Evolutionary conservation across 2,888 invertebrate genomes (phyloP), one percentile per base, ranked within the genome.

Genomic region (Hirtodrosophila confusa): DNA sequence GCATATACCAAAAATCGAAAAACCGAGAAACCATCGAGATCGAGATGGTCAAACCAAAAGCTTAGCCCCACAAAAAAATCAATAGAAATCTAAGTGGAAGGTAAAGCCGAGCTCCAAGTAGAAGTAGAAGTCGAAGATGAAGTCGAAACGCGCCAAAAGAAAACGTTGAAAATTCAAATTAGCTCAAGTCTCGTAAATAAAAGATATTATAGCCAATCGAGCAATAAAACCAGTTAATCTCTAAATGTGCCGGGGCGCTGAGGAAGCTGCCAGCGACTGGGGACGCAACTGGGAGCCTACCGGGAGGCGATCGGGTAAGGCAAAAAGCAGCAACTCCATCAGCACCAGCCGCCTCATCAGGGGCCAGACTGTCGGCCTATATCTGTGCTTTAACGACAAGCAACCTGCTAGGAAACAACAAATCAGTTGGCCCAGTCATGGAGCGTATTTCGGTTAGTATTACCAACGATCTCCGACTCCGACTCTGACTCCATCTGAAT

Each of bases 141-240:
- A 33, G 56, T 49, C 39, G 65, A 66, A 75, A 67, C 69, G 74
- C 78, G 71, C 66, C 75, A 67, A 88, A 88, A 88, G 86, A 86
- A 88, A 88, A 89, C 88, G 89, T 86, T 86, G 78, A 80, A 90
- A 89, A 90, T 90, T 89, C 83, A 89, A 89, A 89, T 89, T 89
- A 89, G 90, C 88, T 78, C 78, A 75, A 84, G 78, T 78, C 87
- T 90, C 89, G 89, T 89, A 90, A 90, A 89, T 89, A 88, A 89
- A 85, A 88, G 83, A 88, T 90, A 90, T 90, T 88, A 88, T 83
- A 73, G 89, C 78, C 89, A 87, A 88, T 88, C 84, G 76, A 72
- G 79, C 75, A 84, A 84, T 88, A 89, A 87, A 87, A 87, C 83
- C 87, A 79, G 78, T 88, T 88, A 86, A 89, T 88, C 88, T 86